Evolutionary conservation across 2,797 vertebrate species (phyloP).

Genomic region (Esox lucius): DNA sequence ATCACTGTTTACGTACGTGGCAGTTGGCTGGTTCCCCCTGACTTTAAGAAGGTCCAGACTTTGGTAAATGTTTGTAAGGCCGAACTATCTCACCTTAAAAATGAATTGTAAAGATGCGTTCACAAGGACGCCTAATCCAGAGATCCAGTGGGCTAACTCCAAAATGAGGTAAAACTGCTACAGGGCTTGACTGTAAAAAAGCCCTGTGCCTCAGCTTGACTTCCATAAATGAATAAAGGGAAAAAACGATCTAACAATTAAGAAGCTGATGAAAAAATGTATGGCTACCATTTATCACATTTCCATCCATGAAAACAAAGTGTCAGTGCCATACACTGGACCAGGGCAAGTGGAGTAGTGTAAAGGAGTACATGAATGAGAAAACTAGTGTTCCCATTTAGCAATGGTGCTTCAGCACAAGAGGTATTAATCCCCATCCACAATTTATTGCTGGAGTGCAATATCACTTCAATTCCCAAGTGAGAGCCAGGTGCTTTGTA

Average conservation of each 20-base stretch:
- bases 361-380: constrained; percentile 18
- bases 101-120: too few species aligned
- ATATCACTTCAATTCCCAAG: constrained; percentile 62
- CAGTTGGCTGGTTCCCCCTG: too few species aligned
- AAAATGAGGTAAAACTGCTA: too few species aligned
- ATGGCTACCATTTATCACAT: background rate
- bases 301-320: constrained; percentile 16
- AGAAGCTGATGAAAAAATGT: background rate
- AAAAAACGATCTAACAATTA: background rate
- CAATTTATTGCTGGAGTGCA: constrained; percentile 67
- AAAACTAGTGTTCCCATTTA: constrained; percentile 30
- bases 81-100: too few species aligned
- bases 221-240: background rate
- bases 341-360: background rate
- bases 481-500: constrained; percentile 45
- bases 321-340: constrained; percentile 35
- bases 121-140: too few species aligned
- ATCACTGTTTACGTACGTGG: too few species aligned
- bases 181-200: too few species aligned
- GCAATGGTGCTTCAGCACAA: constrained; percentile 29
- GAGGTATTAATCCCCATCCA: constrained; percentile 62
- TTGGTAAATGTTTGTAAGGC: too few species aligned
- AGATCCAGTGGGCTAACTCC: too few species aligned
- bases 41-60: too few species aligned
- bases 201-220: too few species aligned